Conservation (phyloP, 2,888 invertebrate species). For the Calephelis perditalis region DNA sequence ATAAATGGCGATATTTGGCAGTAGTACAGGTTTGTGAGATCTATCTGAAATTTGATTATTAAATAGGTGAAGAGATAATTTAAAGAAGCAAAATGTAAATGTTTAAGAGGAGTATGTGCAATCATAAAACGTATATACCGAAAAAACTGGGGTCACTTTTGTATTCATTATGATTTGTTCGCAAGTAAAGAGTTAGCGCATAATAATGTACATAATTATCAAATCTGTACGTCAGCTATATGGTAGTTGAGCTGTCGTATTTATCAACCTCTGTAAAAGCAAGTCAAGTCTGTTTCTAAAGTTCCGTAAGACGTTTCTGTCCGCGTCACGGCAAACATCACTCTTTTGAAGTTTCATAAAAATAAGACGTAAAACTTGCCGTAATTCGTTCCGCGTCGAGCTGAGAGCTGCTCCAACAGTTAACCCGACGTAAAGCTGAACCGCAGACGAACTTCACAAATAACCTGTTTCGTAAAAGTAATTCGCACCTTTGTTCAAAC, state of each 20-base stretch:
- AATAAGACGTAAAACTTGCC: conserved; percentile 1
- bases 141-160: no score
- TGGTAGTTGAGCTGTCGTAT: background rate
- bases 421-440: conserved; percentile 2
- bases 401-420: background rate
- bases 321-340: background rate
- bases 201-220: no score
- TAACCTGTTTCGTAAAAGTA: conserved; percentile 2
- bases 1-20: no score
- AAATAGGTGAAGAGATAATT: no score
- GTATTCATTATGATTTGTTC: no score
- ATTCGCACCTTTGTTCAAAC: conserved; percentile 8
- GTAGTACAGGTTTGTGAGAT: no score
- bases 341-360: conserved; percentile 7
- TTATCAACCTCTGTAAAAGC: background rate
- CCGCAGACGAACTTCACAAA: conserved; percentile 5
- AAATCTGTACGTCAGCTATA: no score
- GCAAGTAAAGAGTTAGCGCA: no score
- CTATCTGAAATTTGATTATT: no score
- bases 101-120: no score
- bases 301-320: background rate
- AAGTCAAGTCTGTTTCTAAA: background rate
- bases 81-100: no score
- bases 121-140: no score
- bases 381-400: conserved; percentile 1